Evolutionary conservation across 2,113 vertebrate genomes (phyloP).

Genomic region (Chrysemys picta): DNA sequence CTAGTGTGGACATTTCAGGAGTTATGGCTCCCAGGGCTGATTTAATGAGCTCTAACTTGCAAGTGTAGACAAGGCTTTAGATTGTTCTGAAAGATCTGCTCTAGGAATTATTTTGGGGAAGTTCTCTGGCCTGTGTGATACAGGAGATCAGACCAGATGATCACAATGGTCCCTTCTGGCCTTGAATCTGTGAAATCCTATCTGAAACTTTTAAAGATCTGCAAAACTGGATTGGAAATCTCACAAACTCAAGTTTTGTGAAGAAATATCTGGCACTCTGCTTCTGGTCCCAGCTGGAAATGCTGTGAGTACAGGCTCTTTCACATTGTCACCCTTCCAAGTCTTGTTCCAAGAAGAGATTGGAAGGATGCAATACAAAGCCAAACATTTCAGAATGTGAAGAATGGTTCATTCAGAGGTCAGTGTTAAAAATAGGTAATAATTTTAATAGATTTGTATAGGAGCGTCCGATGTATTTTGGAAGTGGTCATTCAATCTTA

Average conservation of each 20-base stretch:
- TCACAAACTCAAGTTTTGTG: neutral
- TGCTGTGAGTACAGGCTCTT: accelerated
- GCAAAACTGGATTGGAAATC: neutral
- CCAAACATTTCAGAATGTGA: neutral
- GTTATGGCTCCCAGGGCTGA: too few species aligned
- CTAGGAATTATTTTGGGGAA: neutral
- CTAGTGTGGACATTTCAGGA: too few species aligned
- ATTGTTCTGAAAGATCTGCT: neutral
- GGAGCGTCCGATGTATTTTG: neutral
- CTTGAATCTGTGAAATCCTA: neutral
- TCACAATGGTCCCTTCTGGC: neutral
- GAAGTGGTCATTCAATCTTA: neutral
- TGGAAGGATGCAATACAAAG: accelerated
- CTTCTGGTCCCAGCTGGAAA: neutral
- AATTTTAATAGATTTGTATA: neutral
- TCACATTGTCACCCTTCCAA: accelerated
- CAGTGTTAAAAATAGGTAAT: neutral
- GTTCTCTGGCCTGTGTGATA: neutral
- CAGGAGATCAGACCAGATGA: neutral
- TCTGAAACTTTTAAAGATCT: neutral
- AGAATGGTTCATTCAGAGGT: neutral
- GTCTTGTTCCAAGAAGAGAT: neutral
- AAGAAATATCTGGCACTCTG: neutral
- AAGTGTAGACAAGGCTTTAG: too few species aligned
- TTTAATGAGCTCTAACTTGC: too few species aligned